Percentiles rank a stretch among this genome's conserved stretches.
Evolutionary conservation across 1,140 invertebrate species (phyloP).

Genomic region (Saxidomus purpurata): DNA sequence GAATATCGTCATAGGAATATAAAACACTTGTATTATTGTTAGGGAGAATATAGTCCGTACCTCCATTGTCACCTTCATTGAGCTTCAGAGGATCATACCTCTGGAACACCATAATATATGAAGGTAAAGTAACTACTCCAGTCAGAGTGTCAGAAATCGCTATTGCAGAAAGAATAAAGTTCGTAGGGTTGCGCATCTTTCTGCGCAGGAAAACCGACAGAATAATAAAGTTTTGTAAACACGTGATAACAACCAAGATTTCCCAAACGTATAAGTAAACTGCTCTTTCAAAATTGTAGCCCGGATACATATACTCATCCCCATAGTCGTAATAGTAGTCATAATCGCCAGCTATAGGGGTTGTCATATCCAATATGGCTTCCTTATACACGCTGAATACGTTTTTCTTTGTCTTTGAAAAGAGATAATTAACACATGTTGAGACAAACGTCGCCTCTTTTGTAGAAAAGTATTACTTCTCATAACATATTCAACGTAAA

Average conservation of each 20-base stretch:
- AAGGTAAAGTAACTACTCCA: slow-evolving; percentile 37
- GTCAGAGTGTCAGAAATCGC: slow-evolving; percentile 51
- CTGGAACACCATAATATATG: slow-evolving; percentile 29
- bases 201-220: slow-evolving; percentile 27
- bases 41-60: too few relatives aligned
- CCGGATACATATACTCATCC: neutral
- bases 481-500: too few relatives aligned
- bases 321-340: neutral
- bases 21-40: too few relatives aligned
- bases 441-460: too few relatives aligned
- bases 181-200: slow-evolving; percentile 38
- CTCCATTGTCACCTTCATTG: too few relatives aligned
- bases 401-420: too few relatives aligned
- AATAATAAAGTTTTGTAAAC: slow-evolving; percentile 6
- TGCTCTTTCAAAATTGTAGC: slow-evolving; percentile 33
- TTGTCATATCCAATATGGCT: too few relatives aligned
- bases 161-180: slow-evolving; percentile 41
- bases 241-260: slow-evolving; percentile 2
- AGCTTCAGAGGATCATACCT: neutral
- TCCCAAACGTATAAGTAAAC: slow-evolving; percentile 42
- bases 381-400: too few relatives aligned
- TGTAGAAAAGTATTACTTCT: too few relatives aligned
- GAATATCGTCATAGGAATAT: too few relatives aligned
- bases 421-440: too few relatives aligned
- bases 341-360: too few relatives aligned